Evolutionary conservation across 2,888 invertebrate species (phyloP).

Genomic region (Eristalis tenax): DNA sequence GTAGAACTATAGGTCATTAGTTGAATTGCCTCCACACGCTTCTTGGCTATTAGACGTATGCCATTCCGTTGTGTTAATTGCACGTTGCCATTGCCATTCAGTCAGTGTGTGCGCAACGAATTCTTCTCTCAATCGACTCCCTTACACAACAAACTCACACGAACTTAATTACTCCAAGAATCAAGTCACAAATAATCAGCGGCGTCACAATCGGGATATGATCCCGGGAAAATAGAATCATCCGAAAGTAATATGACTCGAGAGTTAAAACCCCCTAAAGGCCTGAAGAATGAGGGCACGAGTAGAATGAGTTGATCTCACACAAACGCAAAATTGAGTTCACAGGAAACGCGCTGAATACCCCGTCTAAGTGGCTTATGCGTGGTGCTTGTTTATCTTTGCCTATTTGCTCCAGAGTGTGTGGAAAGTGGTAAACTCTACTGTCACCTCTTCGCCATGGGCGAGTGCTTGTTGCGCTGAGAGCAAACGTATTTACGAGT

Average conservation of each 20-base stretch:
- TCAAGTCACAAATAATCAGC: neutral
- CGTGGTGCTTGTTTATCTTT: neutral
- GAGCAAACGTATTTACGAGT: neutral
- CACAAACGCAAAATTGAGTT: neutral
- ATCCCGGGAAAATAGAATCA: neutral
- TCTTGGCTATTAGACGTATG: too few relatives aligned
- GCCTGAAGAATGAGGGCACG: neutral
- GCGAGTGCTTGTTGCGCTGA: neutral
- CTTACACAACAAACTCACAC: neutral
- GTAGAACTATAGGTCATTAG: too few relatives aligned
- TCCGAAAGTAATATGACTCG: neutral
- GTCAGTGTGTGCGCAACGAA: too few relatives aligned
- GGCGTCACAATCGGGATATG: neutral
- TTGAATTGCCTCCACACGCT: too few relatives aligned
- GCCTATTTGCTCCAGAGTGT: neutral
- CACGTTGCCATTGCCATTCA: too few relatives aligned
- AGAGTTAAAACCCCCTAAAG: neutral
- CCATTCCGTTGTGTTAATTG: too few relatives aligned
- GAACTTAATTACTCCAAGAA: neutral
- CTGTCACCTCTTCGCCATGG: neutral
- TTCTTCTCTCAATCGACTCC: too few relatives aligned
- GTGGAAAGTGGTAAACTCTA: neutral
- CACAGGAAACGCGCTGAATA: neutral
- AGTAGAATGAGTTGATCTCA: neutral
- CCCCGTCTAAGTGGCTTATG: neutral